Conservation (phyloP, 2,113 vertebrate genomes). For the Neolamprologus longior region DNA sequence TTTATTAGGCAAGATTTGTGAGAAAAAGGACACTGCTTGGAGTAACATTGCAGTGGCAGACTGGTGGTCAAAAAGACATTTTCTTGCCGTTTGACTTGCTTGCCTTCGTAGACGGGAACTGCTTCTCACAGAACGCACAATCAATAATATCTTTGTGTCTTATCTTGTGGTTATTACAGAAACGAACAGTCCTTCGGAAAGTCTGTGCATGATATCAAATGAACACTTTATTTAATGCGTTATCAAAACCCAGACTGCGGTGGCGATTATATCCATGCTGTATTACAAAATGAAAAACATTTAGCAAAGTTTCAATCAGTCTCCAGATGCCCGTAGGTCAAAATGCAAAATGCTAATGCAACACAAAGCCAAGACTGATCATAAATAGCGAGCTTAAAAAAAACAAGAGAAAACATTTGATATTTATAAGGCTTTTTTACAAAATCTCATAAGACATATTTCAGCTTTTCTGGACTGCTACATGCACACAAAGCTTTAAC, state of each 20-base stretch:
- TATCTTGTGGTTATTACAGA: background rate
- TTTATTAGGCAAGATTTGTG: conserved; percentile 32
- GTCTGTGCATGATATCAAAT: background rate
- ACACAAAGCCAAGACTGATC: background rate
- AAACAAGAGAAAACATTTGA: background rate
- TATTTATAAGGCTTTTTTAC: background rate
- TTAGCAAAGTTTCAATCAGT: background rate
- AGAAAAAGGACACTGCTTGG: conserved; percentile 16
- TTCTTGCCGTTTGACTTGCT: conserved; percentile 15
- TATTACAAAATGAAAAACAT: conserved; percentile 20
- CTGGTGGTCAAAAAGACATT: background rate
- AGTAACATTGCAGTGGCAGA: conserved; percentile 8
- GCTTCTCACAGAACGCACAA: background rate
- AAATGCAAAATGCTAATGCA: conserved; percentile 3
- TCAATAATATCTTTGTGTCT: conserved; percentile 14
- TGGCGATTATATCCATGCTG: background rate
- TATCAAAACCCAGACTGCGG: background rate
- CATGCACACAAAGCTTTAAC: conserved; percentile 9
- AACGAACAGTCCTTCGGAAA: background rate
- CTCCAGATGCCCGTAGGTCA: background rate
- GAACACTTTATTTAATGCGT: background rate
- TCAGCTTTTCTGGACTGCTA: background rate
- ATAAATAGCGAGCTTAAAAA: background rate
- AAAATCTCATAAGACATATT: background rate
- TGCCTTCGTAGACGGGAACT: background rate